Percentiles rank a stretch among this genome's conserved stretches.
phyloP scores from a whole-genome alignment of 1,140 invertebrate genomes.

The Cylas formicarius region DNA sequence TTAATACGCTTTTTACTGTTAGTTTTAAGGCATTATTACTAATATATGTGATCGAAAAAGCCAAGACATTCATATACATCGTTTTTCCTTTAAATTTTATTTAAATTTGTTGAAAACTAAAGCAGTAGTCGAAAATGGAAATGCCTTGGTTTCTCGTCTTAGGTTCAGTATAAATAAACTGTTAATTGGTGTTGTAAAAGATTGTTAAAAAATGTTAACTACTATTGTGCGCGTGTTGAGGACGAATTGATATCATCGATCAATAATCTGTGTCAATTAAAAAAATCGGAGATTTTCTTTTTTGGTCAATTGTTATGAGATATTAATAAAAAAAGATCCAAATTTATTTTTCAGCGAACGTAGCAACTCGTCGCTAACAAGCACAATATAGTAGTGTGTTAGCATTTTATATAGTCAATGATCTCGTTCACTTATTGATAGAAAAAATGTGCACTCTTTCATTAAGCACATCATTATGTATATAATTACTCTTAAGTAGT shows the following conservation, averaged over 20 bases:
- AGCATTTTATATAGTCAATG: constrained; percentile 21
- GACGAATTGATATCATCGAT: too few species aligned
- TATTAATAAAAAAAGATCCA: background rate
- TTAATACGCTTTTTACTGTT: background rate
- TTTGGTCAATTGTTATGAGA: background rate
- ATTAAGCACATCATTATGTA: constrained; percentile 11
- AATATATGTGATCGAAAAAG: background rate
- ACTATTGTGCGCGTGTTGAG: background rate
- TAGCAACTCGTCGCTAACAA: constrained; percentile 1
- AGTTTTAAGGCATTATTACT: background rate
- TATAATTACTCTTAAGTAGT: constrained; percentile 15
- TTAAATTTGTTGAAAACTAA: background rate
- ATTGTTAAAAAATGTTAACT: background rate
- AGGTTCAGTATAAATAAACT: background rate
- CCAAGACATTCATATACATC: background rate
- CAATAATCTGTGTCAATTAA: constrained; percentile 2
- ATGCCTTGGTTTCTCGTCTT: too few species aligned
- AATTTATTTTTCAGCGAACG: constrained; percentile 1
- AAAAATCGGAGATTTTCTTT: background rate
- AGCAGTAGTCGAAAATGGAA: too few species aligned
- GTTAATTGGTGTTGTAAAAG: background rate
- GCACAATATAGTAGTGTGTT: constrained; percentile 9
- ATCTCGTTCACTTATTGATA: constrained; percentile 14
- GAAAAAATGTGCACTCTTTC: constrained; percentile 18
- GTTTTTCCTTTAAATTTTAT: constrained; percentile 1